Evolutionary conservation across 2,888 invertebrate genomes (phyloP).

Genomic region (Brenthis daphne): DNA sequence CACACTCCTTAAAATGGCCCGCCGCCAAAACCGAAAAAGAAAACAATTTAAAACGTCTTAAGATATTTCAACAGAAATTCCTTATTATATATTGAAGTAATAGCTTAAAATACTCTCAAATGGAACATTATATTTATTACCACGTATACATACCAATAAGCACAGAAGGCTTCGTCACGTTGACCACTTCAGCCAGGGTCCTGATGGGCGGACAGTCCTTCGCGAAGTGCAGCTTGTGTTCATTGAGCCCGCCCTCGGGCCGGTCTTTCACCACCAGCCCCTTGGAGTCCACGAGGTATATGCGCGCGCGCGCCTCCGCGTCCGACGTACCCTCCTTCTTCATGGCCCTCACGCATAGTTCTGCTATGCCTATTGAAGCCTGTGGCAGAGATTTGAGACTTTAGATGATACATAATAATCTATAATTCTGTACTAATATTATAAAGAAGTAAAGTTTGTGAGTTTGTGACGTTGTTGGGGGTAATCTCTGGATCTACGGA

Average conservation of each 20-base stretch:
- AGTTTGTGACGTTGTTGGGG: too few species aligned
- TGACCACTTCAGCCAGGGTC: slow-evolving; percentile 91
- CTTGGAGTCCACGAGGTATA: slow-evolving; percentile 98
- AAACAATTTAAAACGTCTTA: not conserved
- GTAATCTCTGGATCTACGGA: too few species aligned
- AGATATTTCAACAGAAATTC: not conserved
- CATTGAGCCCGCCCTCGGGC: slow-evolving; percentile 89
- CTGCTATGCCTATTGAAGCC: slow-evolving; percentile 97
- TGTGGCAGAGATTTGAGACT: slow-evolving; percentile 51
- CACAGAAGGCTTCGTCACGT: slow-evolving; percentile 91
- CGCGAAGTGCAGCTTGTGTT: slow-evolving; percentile 92
- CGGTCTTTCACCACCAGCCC: slow-evolving; percentile 95
- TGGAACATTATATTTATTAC: too few species aligned
- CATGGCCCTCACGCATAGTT: slow-evolving; percentile 96
- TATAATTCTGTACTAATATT: too few species aligned
- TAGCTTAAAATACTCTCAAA: too few species aligned
- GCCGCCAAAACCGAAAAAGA: slow-evolving; percentile 46
- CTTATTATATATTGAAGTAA: too few species aligned
- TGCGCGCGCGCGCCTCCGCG: slow-evolving; percentile 88
- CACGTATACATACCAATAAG: slow-evolving; percentile 87
- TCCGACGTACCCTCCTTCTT: slow-evolving; percentile 89
- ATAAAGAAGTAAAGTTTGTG: too few species aligned
- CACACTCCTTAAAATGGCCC: too few species aligned
- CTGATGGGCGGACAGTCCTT: slow-evolving; percentile 89
- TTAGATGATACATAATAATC: too few species aligned